Percentiles rank a stretch among this genome's conserved stretches.
Conservation (phyloP, 1,140 invertebrate species). For the Drosophila bocki region DNA sequence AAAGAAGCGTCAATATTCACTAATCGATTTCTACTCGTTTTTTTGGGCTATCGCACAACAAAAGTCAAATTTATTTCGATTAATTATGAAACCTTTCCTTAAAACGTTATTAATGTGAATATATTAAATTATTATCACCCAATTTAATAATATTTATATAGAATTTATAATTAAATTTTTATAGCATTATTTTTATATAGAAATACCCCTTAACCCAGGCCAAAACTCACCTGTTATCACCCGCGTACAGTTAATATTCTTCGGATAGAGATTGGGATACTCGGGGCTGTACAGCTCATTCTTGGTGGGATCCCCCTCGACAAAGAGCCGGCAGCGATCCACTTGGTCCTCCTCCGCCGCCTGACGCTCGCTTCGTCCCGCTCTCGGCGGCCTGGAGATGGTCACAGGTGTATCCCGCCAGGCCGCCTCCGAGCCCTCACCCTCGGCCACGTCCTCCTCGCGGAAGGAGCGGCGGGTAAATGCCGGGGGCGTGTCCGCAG, state of each 20-base stretch:
- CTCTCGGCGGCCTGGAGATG: slow-evolving; percentile 39
- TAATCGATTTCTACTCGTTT: not conserved
- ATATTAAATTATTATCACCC: no score
- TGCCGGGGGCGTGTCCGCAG: not conserved
- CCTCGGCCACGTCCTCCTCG: slow-evolving; percentile 34
- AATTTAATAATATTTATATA: no score
- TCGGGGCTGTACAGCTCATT: slow-evolving; percentile 91
- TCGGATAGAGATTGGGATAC: slow-evolving; percentile 90
- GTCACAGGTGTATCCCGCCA: slow-evolving; percentile 25
- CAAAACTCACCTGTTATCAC: slow-evolving; percentile 88
- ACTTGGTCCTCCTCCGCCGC: slow-evolving; percentile 65
- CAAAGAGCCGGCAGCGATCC: slow-evolving; percentile 86
- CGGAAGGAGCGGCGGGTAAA: slow-evolving; percentile 15
- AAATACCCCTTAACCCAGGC: not conserved
- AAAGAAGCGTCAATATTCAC: not conserved
- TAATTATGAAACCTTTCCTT: not conserved
- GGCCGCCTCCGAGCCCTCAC: not conserved
- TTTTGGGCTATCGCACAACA: not conserved
- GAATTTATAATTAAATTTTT: no score
- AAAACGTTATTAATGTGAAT: no score
- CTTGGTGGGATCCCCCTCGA: slow-evolving; percentile 86
- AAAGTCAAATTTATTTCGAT: not conserved
- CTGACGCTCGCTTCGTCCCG: slow-evolving; percentile 42
- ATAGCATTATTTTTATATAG: not conserved
- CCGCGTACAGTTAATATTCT: slow-evolving; percentile 89